phyloP scores from a whole-genome alignment of 1,140 invertebrate genomes.

The Drosophila miranda region DNA sequence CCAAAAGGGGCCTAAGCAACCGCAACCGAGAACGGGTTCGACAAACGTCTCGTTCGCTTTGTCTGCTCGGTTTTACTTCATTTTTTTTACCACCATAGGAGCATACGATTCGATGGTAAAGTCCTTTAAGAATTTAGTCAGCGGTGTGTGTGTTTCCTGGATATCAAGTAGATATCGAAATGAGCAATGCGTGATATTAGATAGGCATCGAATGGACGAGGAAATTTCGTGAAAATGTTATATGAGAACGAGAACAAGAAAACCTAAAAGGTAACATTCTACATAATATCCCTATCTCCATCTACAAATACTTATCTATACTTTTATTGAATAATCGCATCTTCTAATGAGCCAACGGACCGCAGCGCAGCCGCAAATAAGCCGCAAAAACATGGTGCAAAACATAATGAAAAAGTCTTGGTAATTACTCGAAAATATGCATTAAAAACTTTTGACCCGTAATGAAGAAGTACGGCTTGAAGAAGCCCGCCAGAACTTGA shows the following conservation, averaged over 20 bases:
- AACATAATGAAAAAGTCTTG: conserved; percentile 48
- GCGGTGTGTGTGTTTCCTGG: neutral
- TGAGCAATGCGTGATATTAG: conserved; percentile 13
- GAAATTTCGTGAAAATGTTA: too few relatives aligned
- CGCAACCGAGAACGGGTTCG: conserved; percentile 54
- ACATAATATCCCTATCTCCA: too few relatives aligned
- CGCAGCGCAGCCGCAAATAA: conserved; percentile 7
- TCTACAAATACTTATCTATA: too few relatives aligned
- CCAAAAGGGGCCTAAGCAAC: conserved; percentile 47
- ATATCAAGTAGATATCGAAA: conserved; percentile 21
- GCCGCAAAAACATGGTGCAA: conserved; percentile 19
- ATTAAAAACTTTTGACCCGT: conserved; percentile 57
- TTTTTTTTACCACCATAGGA: conserved; percentile 17
- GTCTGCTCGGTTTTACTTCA: conserved; percentile 27
- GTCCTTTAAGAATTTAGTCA: conserved; percentile 43
- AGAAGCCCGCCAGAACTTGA: conserved; percentile 35
- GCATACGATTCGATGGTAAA: conserved; percentile 26
- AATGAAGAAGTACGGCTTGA: conserved; percentile 14
- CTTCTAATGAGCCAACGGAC: conserved; percentile 10
- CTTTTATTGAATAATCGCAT: neutral
- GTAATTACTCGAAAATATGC: conserved; percentile 63
- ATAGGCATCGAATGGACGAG: neutral
- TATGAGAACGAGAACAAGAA: too few relatives aligned
- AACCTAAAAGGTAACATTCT: too few relatives aligned
- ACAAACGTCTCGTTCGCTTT: conserved; percentile 44